Percentiles rank a stretch among this genome's conserved stretches.
These are phyloP conservation scores for Disparrhopalites patrizii DNA, from an alignment of 2,888 invertebrate species.

Conservation along the genomic window DNA sequence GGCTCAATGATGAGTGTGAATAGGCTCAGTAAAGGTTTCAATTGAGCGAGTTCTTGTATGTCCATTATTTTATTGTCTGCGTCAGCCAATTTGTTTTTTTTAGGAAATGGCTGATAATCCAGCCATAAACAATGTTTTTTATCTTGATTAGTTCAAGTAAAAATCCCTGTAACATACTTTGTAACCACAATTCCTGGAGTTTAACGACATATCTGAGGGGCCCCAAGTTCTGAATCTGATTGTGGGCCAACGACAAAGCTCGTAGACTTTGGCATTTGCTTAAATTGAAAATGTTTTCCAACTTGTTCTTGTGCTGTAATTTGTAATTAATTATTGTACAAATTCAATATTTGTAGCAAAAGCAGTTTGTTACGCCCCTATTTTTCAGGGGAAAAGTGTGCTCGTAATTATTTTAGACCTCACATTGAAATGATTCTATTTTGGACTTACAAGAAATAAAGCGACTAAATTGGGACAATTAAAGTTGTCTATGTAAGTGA, in stretches of 20 bases:
- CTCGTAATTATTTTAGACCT: too few species aligned
- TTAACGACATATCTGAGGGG: background rate
- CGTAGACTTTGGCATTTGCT: constrained; percentile 9
- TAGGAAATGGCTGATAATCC: too few species aligned
- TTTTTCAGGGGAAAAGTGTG: too few species aligned
- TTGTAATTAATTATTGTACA: too few species aligned
- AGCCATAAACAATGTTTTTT: constrained; percentile 26
- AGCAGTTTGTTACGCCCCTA: too few species aligned
- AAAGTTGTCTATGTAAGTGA: background rate
- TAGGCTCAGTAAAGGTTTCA: constrained; percentile 24
- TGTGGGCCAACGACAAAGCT: constrained; percentile 12
- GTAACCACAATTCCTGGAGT: constrained; percentile 12
- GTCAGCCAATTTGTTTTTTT: too few species aligned
- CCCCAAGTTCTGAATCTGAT: background rate
- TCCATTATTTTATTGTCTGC: constrained; percentile 34
- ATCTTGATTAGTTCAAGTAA: constrained; percentile 22
- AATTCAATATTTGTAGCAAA: too few species aligned
- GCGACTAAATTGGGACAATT: background rate
- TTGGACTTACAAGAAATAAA: background rate
- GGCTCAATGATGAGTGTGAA: constrained; percentile 24
- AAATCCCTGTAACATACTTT: constrained; percentile 17
- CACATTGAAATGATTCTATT: too few species aligned
- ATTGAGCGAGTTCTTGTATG: constrained; percentile 24
- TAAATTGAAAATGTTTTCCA: background rate
- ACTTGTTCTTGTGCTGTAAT: constrained; percentile 13